Base-by-base conservation (phyloP, 2,797 vertebrate genomes). In the Botia almorhae region DNA sequence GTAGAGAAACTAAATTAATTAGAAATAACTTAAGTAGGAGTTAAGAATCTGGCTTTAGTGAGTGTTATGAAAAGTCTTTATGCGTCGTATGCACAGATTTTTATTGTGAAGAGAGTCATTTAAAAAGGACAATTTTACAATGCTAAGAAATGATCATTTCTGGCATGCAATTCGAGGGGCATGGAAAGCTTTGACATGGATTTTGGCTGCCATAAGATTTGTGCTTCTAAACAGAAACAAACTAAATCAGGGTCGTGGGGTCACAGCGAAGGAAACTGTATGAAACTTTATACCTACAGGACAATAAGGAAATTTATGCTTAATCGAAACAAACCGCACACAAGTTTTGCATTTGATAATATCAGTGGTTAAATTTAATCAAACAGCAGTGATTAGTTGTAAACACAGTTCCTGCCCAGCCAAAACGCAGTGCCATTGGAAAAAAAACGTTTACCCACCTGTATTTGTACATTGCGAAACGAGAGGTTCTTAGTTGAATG, bases 21-120 rank as follows among this genome's bases (percentile, higher is more conserved):
- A 74, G 81, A 85, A 43, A 78, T 85, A 64, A 19, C 58, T 68
- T 75, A 72, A 78, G 82, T 82, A 23, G 81, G 67, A 77, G 77
- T 83, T 85, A 74, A 53, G 26, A 76, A 26, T 58, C 19, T 58
- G 55, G 55, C 53, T 19, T 55, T n/a, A n/a, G 53, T 55, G 53
- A 55, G 17, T 55, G 50, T 51, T 51, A 51, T 3, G 16, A 51
- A 51, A 16, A 14, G 4, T 4, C 16, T 51, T 14, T 72, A 29
- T 71, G 51, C 56, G 23, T 26, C 23, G 23, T 26, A 26, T 26
- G 23, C 23, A 26, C 23, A 26, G 23, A 72, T 36, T 33, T 71
- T 55, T 29, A 36, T 26, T 26, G 17, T 17, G 14, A 53, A 46
- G 43, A 23, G 14, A 10, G 23, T 48, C 17, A 33, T 39, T 76